Base-by-base conservation (phyloP, 2,888 invertebrate genomes). In the Drosophila austrosaltans region DNA sequence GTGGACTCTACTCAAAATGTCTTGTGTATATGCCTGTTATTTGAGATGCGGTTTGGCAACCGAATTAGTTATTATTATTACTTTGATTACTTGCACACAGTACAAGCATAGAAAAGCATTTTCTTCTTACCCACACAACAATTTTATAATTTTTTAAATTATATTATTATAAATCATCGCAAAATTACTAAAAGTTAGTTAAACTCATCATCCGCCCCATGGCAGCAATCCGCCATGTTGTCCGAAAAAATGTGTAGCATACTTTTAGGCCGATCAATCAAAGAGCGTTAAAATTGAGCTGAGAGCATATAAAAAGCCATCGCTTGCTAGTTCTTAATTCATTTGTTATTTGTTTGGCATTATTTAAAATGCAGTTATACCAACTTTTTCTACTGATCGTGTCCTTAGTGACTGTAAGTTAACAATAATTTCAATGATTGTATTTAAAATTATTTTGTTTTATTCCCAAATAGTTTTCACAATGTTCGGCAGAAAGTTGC, bases 1-100 rank as follows among this genome's bases (percentile, higher is more conserved):
- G 2, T 48, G 8, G 7, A 3, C 44, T 48, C 3, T 12, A 22
- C 20, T 48, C 3, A 48, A 10, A 48, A 8, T 48, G 44, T 48
- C 22, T 8, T 22, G 8, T 30, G 30, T 8, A 48, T 22, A 48
- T 48, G 48, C 10, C 48, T 48, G 48, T 48, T 48, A 48, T 48
- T 48, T 48, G 48, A 22, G 12, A 48, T 48, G 48, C 48, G 48
- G 48, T 48, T 48, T 48, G 48, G 48, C 48, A 48, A 48, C 25
- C 48, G 48, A 48, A 48, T 48, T 48, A 48, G 48, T 48, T 48
- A 48, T 48, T 48, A 48, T 48, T 48, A 48, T 48, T 48, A 48
- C 48, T 48, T 48, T 48, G 48, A 48, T 48, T 48, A 48, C 22
- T 48, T 25, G 48, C 48, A 48, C n/a, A 48, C n/a, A 40, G n/a